Conservation (phyloP, 2,888 invertebrate genomes). For the Invenusta paracnida region DNA sequence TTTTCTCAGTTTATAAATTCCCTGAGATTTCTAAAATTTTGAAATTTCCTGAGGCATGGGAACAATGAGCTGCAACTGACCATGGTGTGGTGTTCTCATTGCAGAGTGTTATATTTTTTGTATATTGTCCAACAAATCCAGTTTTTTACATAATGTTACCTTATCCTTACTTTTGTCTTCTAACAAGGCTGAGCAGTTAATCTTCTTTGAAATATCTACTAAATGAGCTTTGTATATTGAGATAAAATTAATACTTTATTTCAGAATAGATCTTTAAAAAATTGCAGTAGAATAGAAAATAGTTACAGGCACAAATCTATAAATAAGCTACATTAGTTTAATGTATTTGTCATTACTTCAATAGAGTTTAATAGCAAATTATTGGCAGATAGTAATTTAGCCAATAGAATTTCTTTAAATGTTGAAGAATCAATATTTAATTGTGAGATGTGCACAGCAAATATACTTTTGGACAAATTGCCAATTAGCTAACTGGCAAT, state of each 20-base stretch:
- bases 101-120: background rate
- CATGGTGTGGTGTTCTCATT: background rate
- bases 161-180: conserved; percentile 28
- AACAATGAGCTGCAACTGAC: too few species aligned
- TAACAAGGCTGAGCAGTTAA: conserved; percentile 4
- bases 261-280: background rate
- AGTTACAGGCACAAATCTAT: background rate
- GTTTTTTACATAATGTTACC: conserved; percentile 17
- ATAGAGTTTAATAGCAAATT: conserved; percentile 15
- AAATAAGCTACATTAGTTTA: conserved; percentile 12
- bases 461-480: conserved; percentile 1
- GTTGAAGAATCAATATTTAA: conserved; percentile 24
- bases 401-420: conserved; percentile 14
- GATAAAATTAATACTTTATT: conserved; percentile 4
- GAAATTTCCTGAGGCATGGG: too few species aligned
- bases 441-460: conserved; percentile 32
- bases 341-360: background rate
- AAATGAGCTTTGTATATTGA: background rate
- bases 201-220: conserved; percentile 23
- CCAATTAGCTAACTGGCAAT: conserved; percentile 30
- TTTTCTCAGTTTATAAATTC: too few species aligned
- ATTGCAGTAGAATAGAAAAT: conserved; percentile 12
- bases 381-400: conserved; percentile 23
- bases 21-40: too few species aligned
- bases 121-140: conserved; percentile 1